Conservation (phyloP, 2,797 vertebrate genomes). For the Myiotriccus ornatus region DNA sequence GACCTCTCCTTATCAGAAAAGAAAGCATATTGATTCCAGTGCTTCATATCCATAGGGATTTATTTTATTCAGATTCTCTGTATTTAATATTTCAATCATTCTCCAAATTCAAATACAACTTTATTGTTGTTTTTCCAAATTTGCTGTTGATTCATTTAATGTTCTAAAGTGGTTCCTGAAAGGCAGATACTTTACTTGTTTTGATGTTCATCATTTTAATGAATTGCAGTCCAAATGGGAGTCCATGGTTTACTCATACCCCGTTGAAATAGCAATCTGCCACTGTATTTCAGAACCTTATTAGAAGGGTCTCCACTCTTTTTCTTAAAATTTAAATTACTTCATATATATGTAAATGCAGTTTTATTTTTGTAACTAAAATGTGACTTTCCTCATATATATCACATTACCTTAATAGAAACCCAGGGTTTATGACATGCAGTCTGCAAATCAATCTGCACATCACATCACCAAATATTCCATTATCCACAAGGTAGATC, state of each 20-base stretch:
- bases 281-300: conserved; percentile 50
- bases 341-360: conserved; percentile 65
- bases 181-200: conserved; percentile 32
- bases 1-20: conserved; percentile 30
- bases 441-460: conserved; percentile 44
- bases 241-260: conserved; percentile 10
- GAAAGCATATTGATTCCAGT: conserved; percentile 9
- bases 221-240: conserved; percentile 16
- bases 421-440: conserved; percentile 11
- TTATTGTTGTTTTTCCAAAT: conserved; percentile 35
- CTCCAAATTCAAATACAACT: conserved; percentile 32
- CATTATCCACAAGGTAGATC: not conserved
- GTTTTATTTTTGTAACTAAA: conserved; percentile 51
- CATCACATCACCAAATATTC: not conserved
- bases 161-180: conserved; percentile 44
- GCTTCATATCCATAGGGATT: conserved; percentile 15
- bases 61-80: conserved; percentile 20
- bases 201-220: conserved; percentile 38
- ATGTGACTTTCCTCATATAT: conserved; percentile 30
- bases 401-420: conserved; percentile 20
- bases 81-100: conserved; percentile 38
- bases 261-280: conserved; percentile 27
- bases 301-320: conserved; percentile 48
- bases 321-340: conserved; percentile 47
- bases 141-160: not conserved